phyloP scores from a whole-genome alignment of 1,140 invertebrate species.

The Hormaphis cornu region DNA sequence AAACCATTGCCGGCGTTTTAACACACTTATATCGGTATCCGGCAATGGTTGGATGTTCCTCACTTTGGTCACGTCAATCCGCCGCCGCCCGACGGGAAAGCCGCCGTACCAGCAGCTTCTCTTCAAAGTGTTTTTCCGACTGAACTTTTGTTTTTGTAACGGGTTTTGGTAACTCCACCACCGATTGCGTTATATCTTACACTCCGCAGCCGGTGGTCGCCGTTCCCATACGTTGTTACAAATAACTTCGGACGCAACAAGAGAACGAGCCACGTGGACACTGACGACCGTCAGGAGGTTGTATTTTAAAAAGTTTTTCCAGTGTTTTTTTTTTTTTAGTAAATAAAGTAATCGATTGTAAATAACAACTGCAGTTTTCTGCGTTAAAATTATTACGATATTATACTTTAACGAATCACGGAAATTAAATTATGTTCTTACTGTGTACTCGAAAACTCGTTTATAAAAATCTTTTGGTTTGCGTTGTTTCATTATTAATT shows the following conservation, averaged over 20 bases:
- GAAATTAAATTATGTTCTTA: no score
- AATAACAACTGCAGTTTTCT: no score
- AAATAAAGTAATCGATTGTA: no score
- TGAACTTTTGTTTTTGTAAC: neutral
- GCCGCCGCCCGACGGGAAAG: neutral
- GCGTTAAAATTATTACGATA: no score
- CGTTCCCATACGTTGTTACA: slow-evolving; percentile 23
- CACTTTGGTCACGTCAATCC: slow-evolving; percentile 18
- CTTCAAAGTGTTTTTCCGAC: neutral
- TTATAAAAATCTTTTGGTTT: no score
- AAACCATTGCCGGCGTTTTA: slow-evolving; percentile 30
- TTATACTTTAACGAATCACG: no score
- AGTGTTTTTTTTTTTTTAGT: no score
- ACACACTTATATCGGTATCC: slow-evolving; percentile 13
- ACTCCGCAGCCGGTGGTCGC: slow-evolving; percentile 20
- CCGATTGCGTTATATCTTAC: slow-evolving; percentile 18
- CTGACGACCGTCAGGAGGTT: no score
- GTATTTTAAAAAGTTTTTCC: no score
- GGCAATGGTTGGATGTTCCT: slow-evolving; percentile 30
- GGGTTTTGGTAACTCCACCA: slow-evolving; percentile 31
- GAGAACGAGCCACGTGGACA: no score
- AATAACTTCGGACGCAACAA: neutral
- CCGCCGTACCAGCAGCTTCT: neutral
- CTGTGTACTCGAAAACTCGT: no score
- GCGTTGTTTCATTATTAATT: no score